Base-by-base conservation (phyloP, 2,113 vertebrate species). In the Lepisosteus oculatus region DNA sequence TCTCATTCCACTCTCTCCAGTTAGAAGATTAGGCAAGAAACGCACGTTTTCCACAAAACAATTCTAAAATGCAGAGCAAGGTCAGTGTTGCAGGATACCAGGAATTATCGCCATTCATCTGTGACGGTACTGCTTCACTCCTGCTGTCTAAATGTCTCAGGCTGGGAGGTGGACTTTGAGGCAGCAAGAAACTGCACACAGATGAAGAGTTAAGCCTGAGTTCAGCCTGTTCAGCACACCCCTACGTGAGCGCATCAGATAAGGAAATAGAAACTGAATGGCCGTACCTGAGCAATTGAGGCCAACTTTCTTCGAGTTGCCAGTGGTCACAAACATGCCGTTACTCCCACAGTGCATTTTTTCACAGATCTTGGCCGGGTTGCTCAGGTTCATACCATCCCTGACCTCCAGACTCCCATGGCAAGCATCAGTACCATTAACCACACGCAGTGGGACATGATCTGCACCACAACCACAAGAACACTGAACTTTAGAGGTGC, bases 251-350 rank as follows among this genome's bases (percentile, higher is more conserved):
- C 13, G 11, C 4, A n/a, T 6, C 3, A 15, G 8, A 70, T 55
- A 41, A 29, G 5, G 3, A 11, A 17, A 5, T 41, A 9, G 4
- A 42, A 14, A 8, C 14, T 8, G 3, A 17, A 13, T 1, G 6
- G 14, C 9, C 42, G 78, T 81, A 90, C 89, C 86, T 81, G 78
- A 8, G 65, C 89, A 91, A 0, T 1, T 80, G 29, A 91, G 74
- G 5, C 13, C 3, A 3, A 67, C 43, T 3, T 6, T 43, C 3
- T 1, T 5, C 3, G 8, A 42, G 67, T 17, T 7, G 29, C 54
- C 67, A 15, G 47, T 41, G 3, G 6, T 3, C 0, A 5, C 2
- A 0, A 3, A 0, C 62, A 42, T 55, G 0, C 0, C 0, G 0
- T 0, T 0, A 9, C 0, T 57, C 0, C 89, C 85, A 43, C 87